These are phyloP conservation scores for Halcyon chelicuti DNA, from an alignment of 2,797 vertebrate genomes.

Conservation along the genomic window DNA sequence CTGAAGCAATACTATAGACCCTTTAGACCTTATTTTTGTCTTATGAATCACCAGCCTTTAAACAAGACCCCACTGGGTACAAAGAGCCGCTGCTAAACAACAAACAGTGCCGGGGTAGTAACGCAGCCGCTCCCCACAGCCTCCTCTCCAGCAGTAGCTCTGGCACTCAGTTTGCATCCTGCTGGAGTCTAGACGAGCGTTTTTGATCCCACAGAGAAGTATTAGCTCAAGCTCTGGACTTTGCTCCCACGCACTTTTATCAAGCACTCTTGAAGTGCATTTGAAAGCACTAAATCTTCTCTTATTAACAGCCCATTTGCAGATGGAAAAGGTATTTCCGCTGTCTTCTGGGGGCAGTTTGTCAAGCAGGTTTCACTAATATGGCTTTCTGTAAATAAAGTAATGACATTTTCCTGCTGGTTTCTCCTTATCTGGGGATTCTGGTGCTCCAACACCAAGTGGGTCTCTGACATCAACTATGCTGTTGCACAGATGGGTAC, in stretches of 20 bases:
- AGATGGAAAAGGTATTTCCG: conserved; percentile 41
- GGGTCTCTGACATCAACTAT: fast-evolving
- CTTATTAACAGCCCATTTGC: neutral
- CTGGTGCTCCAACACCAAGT: neutral
- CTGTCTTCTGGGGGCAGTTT: neutral
- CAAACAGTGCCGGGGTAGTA: neutral
- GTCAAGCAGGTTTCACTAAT: neutral
- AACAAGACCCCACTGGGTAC: neutral
- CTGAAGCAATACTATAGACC: neutral
- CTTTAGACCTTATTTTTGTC: neutral
- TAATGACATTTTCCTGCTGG: fast-evolving
- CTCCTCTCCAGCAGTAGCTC: conserved; percentile 36
- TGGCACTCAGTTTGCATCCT: neutral
- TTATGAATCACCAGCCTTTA: neutral
- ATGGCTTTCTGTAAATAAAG: neutral
- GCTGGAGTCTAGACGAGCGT: neutral
- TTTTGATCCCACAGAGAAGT: neutral
- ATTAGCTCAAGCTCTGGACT: conserved; percentile 32
- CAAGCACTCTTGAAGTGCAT: neutral
- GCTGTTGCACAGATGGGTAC: neutral
- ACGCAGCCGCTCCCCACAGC: neutral
- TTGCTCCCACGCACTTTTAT: conserved; percentile 38
- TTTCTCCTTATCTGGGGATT: neutral
- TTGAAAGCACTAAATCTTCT: conserved; percentile 13
- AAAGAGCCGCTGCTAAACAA: neutral